Conservation (phyloP, 2,113 vertebrate genomes). For the Chauna torquata region DNA sequence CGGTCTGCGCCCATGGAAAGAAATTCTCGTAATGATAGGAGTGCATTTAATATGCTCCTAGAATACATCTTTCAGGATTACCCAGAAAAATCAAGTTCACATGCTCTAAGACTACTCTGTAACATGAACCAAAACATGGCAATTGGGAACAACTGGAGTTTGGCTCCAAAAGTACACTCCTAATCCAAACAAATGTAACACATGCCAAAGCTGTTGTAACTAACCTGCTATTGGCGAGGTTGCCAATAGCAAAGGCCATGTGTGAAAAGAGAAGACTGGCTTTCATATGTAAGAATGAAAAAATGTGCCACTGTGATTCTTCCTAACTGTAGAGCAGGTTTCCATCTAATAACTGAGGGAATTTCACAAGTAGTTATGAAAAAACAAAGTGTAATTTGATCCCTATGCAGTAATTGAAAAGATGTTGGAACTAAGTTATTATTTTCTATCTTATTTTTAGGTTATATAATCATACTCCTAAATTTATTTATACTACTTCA, state of each 20-base stretch:
- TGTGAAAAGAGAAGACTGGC: background rate
- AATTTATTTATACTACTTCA: background rate
- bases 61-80: background rate
- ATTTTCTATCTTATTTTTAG: constrained; percentile 6
- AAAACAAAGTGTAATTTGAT: background rate
- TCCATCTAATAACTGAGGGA: background rate
- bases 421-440: background rate
- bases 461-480: background rate
- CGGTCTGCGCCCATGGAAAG: background rate
- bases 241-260: background rate
- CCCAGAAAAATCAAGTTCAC: background rate
- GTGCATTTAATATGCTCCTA: background rate
- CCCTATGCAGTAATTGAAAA: background rate
- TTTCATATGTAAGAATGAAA: background rate
- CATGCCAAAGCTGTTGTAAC: fast-evolving
- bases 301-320: background rate
- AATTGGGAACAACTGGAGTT: background rate
- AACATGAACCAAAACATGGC: fast-evolving
- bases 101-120: background rate
- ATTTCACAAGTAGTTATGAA: background rate
- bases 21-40: background rate
- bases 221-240: fast-evolving
- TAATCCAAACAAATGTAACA: background rate
- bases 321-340: background rate
- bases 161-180: background rate